Percentiles rank a stretch among this genome's conserved stretches.
phyloP scores from a whole-genome alignment of 2,113 vertebrate genomes.

The Platysternon megacephalum region DNA sequence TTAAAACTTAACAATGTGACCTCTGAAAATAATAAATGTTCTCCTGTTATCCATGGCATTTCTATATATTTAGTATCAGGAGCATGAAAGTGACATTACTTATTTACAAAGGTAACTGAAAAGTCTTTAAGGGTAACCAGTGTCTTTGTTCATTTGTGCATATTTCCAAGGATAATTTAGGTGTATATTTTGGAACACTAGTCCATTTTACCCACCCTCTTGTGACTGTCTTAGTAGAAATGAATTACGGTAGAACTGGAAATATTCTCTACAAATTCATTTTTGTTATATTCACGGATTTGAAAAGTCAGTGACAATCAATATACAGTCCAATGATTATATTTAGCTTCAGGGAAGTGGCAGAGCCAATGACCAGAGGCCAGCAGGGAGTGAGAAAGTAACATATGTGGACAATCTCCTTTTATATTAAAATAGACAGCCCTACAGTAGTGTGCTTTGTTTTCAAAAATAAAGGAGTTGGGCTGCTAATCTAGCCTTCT shows the following conservation, averaged over 20 bases:
- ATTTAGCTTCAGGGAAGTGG: not conserved
- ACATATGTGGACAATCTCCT: not conserved
- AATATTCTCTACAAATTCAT: not conserved
- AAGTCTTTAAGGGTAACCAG: not conserved
- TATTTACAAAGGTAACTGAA: not conserved
- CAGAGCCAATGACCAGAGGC: constrained; percentile 3
- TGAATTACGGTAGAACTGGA: not conserved
- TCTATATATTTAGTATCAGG: not conserved
- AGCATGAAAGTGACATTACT: constrained; percentile 42
- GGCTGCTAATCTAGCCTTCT: constrained; percentile 44
- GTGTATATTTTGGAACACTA: not conserved
- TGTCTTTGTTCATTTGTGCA: not conserved
- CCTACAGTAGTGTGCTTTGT: not conserved
- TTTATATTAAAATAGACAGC: constrained; percentile 4
- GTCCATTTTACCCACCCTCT: not conserved
- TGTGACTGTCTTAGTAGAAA: constrained; percentile 24
- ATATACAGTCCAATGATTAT: not conserved
- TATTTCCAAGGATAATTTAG: not conserved
- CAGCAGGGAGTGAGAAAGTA: not conserved
- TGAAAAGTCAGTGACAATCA: not conserved
- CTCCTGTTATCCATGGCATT: not conserved
- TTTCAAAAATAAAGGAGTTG: constrained; percentile 53
- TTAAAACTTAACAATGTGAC: not conserved
- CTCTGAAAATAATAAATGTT: not conserved
- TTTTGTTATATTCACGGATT: not conserved